Percentiles rank a stretch among this genome's conserved stretches.
These are phyloP conservation scores for Lasioglossum pauxillum DNA, from an alignment of 2,888 invertebrate genomes.

Conservation along the genomic window DNA sequence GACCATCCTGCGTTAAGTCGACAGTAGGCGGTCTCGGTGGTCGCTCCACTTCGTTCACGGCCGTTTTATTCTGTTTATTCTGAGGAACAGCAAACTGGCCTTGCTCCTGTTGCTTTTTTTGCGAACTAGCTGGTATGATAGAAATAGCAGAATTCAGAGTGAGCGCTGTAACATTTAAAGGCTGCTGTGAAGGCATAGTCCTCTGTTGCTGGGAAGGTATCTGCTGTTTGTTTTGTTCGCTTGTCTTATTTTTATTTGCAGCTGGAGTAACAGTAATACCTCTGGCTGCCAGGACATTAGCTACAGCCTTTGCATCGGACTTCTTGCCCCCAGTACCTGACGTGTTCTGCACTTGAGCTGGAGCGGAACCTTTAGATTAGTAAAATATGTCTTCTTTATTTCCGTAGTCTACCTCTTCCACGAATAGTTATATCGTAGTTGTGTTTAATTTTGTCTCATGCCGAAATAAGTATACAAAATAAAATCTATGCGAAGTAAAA, in stretches of 20 bases:
- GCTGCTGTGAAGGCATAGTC: conserved; percentile 81
- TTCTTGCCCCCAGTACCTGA: conserved; percentile 84
- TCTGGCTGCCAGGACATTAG: conserved; percentile 90
- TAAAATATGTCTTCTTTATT: conserved; percentile 69
- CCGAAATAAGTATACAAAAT: not conserved
- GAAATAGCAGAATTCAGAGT: conserved; percentile 88
- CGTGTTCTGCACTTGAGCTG: conserved; percentile 80
- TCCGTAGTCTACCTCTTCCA: conserved; percentile 69
- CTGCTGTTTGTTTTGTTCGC: conserved; percentile 76
- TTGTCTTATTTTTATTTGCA: conserved; percentile 84
- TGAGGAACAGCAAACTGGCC: conserved; percentile 84
- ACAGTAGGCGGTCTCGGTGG: conserved; percentile 85
- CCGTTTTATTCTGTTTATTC: conserved; percentile 78
- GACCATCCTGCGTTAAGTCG: conserved; percentile 83
- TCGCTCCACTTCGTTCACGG: conserved; percentile 82
- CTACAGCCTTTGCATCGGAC: conserved; percentile 91
- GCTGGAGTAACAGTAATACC: conserved; percentile 92
- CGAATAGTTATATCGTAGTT: conserved; percentile 36
- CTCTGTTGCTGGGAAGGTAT: conserved; percentile 75
- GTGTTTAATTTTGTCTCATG: not conserved
- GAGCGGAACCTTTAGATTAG: conserved; percentile 82
- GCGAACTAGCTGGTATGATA: conserved; percentile 86
- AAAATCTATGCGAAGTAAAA: conserved; percentile 11
- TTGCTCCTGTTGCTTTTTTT: conserved; percentile 82
- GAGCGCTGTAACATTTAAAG: conserved; percentile 83